Conservation (phyloP, 2,888 invertebrate species). For the Tortricodes alternella region DNA sequence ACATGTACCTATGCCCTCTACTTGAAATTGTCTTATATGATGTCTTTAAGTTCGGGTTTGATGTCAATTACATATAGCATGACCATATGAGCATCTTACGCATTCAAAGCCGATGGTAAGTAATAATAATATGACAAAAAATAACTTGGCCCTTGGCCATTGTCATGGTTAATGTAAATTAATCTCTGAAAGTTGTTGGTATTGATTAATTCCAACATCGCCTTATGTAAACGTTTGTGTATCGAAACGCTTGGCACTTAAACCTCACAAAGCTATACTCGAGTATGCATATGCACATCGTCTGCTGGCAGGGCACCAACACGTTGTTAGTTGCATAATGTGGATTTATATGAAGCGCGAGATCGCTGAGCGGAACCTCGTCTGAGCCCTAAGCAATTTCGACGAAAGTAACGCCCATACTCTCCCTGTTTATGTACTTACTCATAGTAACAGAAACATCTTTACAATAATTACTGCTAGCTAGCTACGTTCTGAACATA, state of each 20-base stretch:
- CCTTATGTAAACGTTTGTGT: not conserved
- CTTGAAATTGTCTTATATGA: too few species aligned
- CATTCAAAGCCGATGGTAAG: too few species aligned
- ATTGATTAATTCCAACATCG: not conserved
- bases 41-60: too few species aligned
- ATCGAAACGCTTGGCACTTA: conserved; percentile 19
- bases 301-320: conserved; percentile 78
- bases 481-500: not conserved
- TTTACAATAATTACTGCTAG: conserved; percentile 6
- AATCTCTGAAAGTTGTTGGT: too few species aligned
- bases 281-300: conserved; percentile 42
- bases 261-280: conserved; percentile 39
- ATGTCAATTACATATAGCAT: too few species aligned
- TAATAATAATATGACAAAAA: too few species aligned
- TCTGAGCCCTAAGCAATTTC: conserved; percentile 67
- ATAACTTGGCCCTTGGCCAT: too few species aligned
- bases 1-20: too few species aligned
- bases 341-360: conserved; percentile 68
- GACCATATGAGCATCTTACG: too few species aligned
- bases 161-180: too few species aligned
- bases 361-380: conserved; percentile 51
- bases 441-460: conserved; percentile 1
- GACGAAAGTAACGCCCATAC: conserved; percentile 30
- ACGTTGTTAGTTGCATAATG: conserved; percentile 74
- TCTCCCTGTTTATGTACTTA: conserved; percentile 1